Evolutionary conservation across 2,113 vertebrate genomes (phyloP), one percentile per base, ranked within the genome.

Genomic region (Crypturellus undulatus): DNA sequence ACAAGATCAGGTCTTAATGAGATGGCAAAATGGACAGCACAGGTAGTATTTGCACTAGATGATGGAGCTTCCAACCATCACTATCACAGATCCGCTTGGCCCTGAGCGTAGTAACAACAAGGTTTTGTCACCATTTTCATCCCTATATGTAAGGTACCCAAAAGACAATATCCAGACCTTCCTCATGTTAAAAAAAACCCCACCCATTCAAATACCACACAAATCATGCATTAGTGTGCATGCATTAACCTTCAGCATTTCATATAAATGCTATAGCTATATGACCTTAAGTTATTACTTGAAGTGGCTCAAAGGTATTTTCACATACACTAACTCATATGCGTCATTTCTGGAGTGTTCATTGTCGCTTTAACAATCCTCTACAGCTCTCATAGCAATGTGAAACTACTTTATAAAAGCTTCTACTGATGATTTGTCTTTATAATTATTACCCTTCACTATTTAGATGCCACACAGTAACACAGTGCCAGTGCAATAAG

Each of bases 141-240:
- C 75, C 87, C 30, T 43, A 54, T 13, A 8, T 30, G 15, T 0
- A 0, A 67, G 58, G 60, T 32, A 76, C 11, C 3, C 13, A 51
- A 79, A 91, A 12, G 16, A 14, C 26, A 70, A 24, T 65, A 80
- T 22, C 22, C 20, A 45, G 34, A 34, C 3, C 14, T 71, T 76
- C 51, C 38, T 90, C 17, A 24, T 30, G 22, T 30, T 9, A 78
- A 72, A 83, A 51, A 12, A 45, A 43, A 45, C 40, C 42, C 42
- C 21, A 60, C 8, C 20, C 86, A 4, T 86, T 84, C n/a, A 80
- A 78, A 16, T 64, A 49, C 17, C 4, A 58, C 3, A 9, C 10
- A 25, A 12, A 42, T 5, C 24, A 25, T 43, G 51, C 40, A 1
- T 36, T 79, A 6, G 5, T 70, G 1, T 22, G 21, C 21, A 11